A percentile compares a stretch with the other conserved stretches of the same genome.
Conservation (phyloP, 2,888 invertebrate species). For the Brachypalpus laphriformis region DNA sequence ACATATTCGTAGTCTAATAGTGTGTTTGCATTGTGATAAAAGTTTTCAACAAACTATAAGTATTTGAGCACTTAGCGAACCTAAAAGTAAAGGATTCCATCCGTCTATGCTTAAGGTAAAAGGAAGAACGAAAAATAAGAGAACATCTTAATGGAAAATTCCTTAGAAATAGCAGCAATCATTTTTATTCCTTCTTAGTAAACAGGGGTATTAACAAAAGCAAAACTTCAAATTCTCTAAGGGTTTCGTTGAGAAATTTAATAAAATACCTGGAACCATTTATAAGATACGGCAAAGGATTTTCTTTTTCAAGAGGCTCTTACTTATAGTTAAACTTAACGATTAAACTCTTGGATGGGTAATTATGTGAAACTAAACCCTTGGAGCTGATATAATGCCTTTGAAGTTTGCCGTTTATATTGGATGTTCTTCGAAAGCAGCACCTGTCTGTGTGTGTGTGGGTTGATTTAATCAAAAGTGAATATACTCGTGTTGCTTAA, state of each 20-base stretch:
- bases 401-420: background rate
- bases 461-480: background rate
- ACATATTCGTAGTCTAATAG: too few species aligned
- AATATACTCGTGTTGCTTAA: background rate
- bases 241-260: background rate
- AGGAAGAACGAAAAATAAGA: background rate
- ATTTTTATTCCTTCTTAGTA: background rate
- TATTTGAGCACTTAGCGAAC: background rate
- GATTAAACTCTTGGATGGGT: background rate
- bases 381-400: background rate
- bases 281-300: background rate
- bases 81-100: background rate
- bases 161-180: background rate
- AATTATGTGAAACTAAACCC: slow-evolving; percentile 10
- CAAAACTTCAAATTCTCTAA: background rate
- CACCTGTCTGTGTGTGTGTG: background rate
- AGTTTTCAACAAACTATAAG: background rate
- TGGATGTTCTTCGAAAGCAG: background rate
- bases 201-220: background rate
- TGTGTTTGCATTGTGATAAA: too few species aligned
- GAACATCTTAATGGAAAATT: background rate
- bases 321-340: background rate
- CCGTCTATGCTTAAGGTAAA: background rate
- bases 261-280: background rate
- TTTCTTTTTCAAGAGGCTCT: background rate